Conservation (phyloP, 2,113 vertebrate species). For the Oreochromis tanganicae region DNA sequence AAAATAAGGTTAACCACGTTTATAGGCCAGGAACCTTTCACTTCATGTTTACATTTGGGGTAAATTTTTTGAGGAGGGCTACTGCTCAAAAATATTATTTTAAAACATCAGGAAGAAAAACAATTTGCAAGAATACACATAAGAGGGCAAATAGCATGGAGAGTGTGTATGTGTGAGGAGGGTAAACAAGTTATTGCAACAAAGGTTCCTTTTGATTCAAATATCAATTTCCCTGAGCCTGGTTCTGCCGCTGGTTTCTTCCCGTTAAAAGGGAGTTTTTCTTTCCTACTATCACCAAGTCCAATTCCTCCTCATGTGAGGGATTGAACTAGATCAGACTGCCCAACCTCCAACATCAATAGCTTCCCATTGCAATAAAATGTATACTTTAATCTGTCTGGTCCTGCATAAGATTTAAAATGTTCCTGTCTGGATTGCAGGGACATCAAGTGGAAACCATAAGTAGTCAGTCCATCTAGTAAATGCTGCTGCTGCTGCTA, state of each 20-base stretch:
- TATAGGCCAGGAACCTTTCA: background rate
- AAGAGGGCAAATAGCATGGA: background rate
- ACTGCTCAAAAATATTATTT: background rate
- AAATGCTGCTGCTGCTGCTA: background rate
- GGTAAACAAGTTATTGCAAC: background rate
- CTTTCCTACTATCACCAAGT: background rate
- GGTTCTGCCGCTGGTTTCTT: fast-evolving
- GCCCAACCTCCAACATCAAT: background rate
- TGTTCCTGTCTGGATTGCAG: background rate
- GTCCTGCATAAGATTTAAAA: fast-evolving
- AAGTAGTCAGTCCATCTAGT: background rate
- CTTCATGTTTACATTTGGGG: background rate
- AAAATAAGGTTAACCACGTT: background rate
- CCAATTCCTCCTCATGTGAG: background rate
- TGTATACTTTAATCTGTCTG: background rate
- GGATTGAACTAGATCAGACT: background rate
- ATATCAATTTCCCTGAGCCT: background rate
- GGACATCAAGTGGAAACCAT: background rate
- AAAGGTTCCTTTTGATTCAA: background rate
- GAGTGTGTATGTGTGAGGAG: background rate
- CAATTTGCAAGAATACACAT: background rate
- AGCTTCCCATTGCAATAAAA: background rate
- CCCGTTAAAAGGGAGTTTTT: background rate
- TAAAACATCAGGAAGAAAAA: background rate
- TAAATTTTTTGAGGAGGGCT: background rate